These are phyloP conservation scores for Phasianus colchicus DNA, from an alignment of 2,113 vertebrate genomes.

Conservation along the genomic window DNA sequence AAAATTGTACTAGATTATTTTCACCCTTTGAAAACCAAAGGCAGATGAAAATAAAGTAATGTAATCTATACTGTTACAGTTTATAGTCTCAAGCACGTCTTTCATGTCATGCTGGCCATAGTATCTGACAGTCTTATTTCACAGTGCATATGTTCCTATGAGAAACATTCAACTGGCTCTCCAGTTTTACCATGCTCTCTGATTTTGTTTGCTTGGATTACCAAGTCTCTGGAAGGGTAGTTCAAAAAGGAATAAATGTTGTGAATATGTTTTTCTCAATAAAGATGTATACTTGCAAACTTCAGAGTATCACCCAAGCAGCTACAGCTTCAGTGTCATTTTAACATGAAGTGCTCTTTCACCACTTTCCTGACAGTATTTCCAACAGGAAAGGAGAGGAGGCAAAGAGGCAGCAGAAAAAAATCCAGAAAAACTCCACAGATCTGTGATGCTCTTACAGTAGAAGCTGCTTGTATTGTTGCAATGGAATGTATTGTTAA, in stretches of 20 bases:
- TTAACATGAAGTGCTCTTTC: not conserved
- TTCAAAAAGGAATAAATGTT: not conserved
- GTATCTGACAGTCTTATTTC: not conserved
- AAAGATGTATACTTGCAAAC: not conserved
- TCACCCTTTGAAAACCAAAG: not conserved
- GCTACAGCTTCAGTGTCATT: not conserved
- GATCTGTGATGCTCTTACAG: not conserved
- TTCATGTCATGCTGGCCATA: not conserved
- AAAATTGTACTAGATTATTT: not conserved
- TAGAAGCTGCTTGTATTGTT: not conserved
- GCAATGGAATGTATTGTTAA: not conserved
- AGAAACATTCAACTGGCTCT: not conserved
- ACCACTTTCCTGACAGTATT: not conserved
- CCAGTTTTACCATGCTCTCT: not conserved
- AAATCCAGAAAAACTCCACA: not conserved
- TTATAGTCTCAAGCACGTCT: not conserved
- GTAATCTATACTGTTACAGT: not conserved
- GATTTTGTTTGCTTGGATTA: not conserved
- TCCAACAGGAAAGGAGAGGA: not conserved
- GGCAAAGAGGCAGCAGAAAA: not conserved
- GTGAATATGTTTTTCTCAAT: not conserved
- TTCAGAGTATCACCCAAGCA: not conserved
- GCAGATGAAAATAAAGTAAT: not conserved
- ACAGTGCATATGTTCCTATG: not conserved
- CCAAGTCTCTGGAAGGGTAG: not conserved